Evolutionary conservation across 2,888 invertebrate species (phyloP).

Genomic region (Silvanus unidentatus): DNA sequence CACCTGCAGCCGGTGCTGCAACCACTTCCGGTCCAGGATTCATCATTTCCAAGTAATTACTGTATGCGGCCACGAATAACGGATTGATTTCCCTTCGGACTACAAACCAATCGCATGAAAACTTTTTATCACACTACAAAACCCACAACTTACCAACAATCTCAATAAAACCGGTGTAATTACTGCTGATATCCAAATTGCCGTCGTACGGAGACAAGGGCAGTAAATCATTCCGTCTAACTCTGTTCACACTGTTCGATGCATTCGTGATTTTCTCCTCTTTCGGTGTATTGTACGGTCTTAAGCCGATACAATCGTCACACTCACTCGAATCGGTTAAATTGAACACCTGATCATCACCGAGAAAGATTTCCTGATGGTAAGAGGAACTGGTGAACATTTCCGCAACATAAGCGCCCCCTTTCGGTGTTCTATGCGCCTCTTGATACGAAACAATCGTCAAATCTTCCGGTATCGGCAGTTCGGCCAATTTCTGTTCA

Average conservation of each 20-base stretch:
- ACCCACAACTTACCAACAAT: slow-evolving; percentile 59
- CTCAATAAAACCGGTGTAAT: slow-evolving; percentile 83
- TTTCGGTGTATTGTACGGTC: slow-evolving; percentile 42
- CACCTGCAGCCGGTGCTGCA: slow-evolving; percentile 43
- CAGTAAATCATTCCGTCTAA: slow-evolving; percentile 34
- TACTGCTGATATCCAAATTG: slow-evolving; percentile 65
- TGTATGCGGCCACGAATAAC: slow-evolving; percentile 59
- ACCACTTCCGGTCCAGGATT: slow-evolving; percentile 59
- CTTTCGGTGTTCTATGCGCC: slow-evolving; percentile 61
- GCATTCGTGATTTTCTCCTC: slow-evolving; percentile 27
- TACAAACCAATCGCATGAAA: slow-evolving; percentile 27
- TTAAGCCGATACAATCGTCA: slow-evolving; percentile 49
- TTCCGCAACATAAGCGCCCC: slow-evolving; percentile 80
- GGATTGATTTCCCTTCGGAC: slow-evolving; percentile 46
- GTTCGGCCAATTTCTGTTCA: slow-evolving; percentile 56
- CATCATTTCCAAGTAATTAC: slow-evolving; percentile 67
- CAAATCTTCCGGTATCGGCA: slow-evolving; percentile 66
- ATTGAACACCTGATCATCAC: slow-evolving; percentile 55
- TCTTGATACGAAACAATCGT: slow-evolving; percentile 66
- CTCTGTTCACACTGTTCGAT: slow-evolving; percentile 30
- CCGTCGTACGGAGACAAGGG: slow-evolving; percentile 60
- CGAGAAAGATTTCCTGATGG: slow-evolving; percentile 65
- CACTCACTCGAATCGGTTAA: slow-evolving; percentile 40
- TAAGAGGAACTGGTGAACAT: slow-evolving; percentile 66
- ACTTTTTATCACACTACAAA: background rate